phyloP scores from a whole-genome alignment of 1,140 invertebrate genomes.

The Schlechtendalia chinensis region DNA sequence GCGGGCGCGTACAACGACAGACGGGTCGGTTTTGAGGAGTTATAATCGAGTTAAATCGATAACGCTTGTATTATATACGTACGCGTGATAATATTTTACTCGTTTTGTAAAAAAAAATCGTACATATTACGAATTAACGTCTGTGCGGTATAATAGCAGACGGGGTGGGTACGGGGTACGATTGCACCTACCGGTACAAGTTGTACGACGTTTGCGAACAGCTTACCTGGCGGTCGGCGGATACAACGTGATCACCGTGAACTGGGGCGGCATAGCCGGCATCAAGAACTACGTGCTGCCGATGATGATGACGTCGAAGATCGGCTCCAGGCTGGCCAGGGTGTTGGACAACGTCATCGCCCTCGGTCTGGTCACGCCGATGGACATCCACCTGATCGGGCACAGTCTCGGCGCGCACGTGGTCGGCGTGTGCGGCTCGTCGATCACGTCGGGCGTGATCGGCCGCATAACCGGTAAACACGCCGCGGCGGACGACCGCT shows the following conservation, averaged over 20 bases:
- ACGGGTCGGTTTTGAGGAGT: too few relatives aligned
- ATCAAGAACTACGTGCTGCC: slow-evolving; percentile 56
- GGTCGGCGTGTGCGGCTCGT: slow-evolving; percentile 71
- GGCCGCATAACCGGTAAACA: slow-evolving; percentile 64
- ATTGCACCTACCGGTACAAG: too few relatives aligned
- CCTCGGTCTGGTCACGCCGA: not conserved
- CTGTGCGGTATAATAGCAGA: too few relatives aligned
- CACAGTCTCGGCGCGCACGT: slow-evolving; percentile 84
- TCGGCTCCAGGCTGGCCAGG: slow-evolving; percentile 55
- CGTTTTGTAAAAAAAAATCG: too few relatives aligned
- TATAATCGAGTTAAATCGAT: too few relatives aligned
- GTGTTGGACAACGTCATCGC: slow-evolving; percentile 51
- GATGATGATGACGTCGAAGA: slow-evolving; percentile 48
- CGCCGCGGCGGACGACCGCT: too few relatives aligned
- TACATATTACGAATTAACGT: too few relatives aligned
- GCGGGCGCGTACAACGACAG: too few relatives aligned
- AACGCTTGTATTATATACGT: too few relatives aligned
- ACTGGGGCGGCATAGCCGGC: slow-evolving; percentile 61
- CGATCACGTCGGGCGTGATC: slow-evolving; percentile 59
- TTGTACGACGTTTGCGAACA: slow-evolving; percentile 43
- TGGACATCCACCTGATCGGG: slow-evolving; percentile 57
- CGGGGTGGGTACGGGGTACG: too few relatives aligned
- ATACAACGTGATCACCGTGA: slow-evolving; percentile 65
- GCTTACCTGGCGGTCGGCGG: slow-evolving; percentile 61
- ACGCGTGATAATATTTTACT: too few relatives aligned